Base-by-base conservation (phyloP, 2,797 vertebrate genomes). In the Epinephelus coioides region DNA sequence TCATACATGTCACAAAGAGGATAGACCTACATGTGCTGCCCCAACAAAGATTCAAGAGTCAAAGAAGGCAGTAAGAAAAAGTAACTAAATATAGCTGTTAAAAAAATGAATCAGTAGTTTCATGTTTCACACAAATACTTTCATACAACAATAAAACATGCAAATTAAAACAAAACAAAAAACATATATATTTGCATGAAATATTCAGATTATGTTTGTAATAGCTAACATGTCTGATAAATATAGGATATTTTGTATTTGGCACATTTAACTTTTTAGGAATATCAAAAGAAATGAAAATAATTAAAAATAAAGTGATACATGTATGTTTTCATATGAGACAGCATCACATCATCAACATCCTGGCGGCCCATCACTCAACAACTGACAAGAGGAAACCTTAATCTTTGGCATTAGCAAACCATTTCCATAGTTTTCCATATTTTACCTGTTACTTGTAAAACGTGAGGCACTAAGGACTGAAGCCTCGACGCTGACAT, bases 71-170 rank as follows among this genome's bases (percentile, higher is more conserved):
- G 27, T 44, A 67, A 60, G 34, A 74, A 81, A 72, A 76, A 46
- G 17, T 51, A 76, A 72, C 55, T 34, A 51, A 51, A 56, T 47
- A 23, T 49, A 75, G 7, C 72, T 5, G 0, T 13, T 64, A 47
- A 50, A 61, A 61, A 81, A 85, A 77, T 11, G 2, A 81, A 83
- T 95, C 93, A 95, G 94, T 95, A 95, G 93, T 95, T 92, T 81
- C 27, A 44, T 84, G 81, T 89, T 93, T 91, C 84, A 89, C 88
- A 86, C 80, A 87, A 86, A 78, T 71, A 60, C 21, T 79, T 80
- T 74, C 63, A 66, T 69, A 76, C n/a, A 51, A 68, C 56, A 81
- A 67, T 44, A 82, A 72, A 78, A 83, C 79, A 84, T 76, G 85
- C 76, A 82, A 47, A 67, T 51, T n/a, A 82, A 81, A 30, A 30